Percentiles rank a stretch among this genome's conserved stretches.
These are phyloP conservation scores for Hyles euphorbiae DNA, from an alignment of 1,140 invertebrate species.

Conservation along the genomic window DNA sequence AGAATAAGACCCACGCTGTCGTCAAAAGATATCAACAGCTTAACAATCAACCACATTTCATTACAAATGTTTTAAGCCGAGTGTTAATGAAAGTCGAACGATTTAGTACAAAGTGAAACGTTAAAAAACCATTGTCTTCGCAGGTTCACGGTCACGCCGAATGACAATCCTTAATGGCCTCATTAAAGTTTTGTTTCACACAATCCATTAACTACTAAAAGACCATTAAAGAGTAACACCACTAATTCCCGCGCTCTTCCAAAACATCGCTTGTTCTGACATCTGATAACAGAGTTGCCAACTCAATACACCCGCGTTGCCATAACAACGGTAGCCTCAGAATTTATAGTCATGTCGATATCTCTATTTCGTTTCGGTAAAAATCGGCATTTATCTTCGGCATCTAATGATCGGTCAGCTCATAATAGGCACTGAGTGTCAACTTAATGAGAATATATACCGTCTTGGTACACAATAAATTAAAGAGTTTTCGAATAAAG, in stretches of 20 bases:
- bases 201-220: conserved; percentile 47
- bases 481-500: conserved; percentile 52
- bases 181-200: conserved; percentile 61
- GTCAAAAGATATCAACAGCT: no score
- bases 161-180: conserved; percentile 51
- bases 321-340: conserved; percentile 38
- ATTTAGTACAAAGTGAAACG: conserved; percentile 9
- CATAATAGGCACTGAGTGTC: conserved; percentile 65
- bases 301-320: conserved; percentile 19
- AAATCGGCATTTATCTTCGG: conserved; percentile 54
- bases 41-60: no score
- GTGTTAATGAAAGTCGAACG: conserved; percentile 8
- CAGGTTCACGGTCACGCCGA: conserved; percentile 35
- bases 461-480: conserved; percentile 57
- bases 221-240: conserved; percentile 41
- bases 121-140: conserved; percentile 20
- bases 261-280: conserved; percentile 32
- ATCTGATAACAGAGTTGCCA: conserved; percentile 43
- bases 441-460: conserved; percentile 71
- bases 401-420: conserved; percentile 57
- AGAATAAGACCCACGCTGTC: no score
- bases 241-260: conserved; percentile 20
- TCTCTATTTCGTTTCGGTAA: conserved; percentile 53
- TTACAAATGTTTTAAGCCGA: conserved; percentile 7
- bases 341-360: conserved; percentile 54